Evolutionary conservation across 2,888 invertebrate species (phyloP), one percentile per base, ranked within the genome.

Genomic region (Nipponacmea schrenckii): DNA sequence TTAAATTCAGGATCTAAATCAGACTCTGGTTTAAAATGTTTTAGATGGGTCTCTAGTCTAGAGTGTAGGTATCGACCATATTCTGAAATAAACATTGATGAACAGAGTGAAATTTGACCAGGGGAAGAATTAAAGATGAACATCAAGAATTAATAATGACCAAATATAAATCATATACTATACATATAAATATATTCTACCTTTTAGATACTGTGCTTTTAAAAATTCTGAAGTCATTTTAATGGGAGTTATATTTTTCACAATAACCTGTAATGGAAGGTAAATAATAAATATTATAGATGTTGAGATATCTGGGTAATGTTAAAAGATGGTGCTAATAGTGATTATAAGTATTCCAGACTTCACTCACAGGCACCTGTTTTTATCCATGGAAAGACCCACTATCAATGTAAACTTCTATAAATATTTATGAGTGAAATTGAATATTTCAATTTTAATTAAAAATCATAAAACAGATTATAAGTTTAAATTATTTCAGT

Each of bases 61-160:
- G 81, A 71, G 76, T 85, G 85, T 66, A 84, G 74, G 76, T 84
- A 85, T 63, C 85, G 76, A 10, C 81, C 83, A 81, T 85, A 84
- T 78, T 85, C 85, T 84, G 77, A 50, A 79, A 77, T 39, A 67
- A 56, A 15, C 45, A 50, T 39, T 39, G 39, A 31, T 31, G 31
- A 39, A 39, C 4, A 8, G 39, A 39, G 8, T 39, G 4, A 7
- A 8, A 10, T 5, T 10, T 39, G 39, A 39, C 39, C 39, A 5
- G 10, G 39, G 39, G 10, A 39, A 39, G 10, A 39, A 39, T 8
- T 2, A n/a, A n/a, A n/a, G n/a, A 66, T 0, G 7, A 24, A 24
- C 24, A 64, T 1, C 62, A 39, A 45, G 44, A 20, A 44, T 10
- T 50, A 5, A 20, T 27, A 44, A 45, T 27, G 5, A 17, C 15